phyloP scores from a whole-genome alignment of 2,888 invertebrate genomes.

The Tenthredo scrophulariae region DNA sequence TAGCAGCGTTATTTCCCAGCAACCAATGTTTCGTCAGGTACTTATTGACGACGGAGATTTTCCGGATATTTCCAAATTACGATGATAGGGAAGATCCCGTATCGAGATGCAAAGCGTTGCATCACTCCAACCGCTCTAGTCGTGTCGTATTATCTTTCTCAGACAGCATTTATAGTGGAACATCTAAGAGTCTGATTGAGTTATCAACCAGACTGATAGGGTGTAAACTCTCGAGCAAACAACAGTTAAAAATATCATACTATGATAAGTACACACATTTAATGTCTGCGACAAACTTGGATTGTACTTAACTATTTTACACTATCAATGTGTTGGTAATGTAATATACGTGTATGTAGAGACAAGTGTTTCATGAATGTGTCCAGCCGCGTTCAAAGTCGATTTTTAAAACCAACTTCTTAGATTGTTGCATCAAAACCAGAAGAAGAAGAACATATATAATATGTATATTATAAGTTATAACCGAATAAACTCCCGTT shows the following conservation, averaged over 20 bases:
- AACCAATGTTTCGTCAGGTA: neutral
- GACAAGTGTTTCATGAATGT: neutral
- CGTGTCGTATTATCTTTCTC: neutral
- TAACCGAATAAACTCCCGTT: neutral
- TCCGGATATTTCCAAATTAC: neutral
- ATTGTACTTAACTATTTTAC: neutral
- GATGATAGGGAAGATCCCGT: neutral
- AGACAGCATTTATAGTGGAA: constrained; percentile 1
- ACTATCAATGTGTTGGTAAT: neutral
- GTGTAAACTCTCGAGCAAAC: constrained; percentile 17
- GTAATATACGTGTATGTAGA: neutral
- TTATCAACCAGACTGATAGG: constrained; percentile 16
- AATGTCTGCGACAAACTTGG: neutral
- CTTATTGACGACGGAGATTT: neutral
- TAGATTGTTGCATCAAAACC: neutral
- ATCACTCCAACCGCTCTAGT: neutral
- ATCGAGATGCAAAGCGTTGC: constrained; percentile 7
- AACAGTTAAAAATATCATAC: constrained; percentile 27
- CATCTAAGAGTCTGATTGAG: neutral
- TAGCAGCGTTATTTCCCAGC: neutral
- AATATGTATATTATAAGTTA: neutral
- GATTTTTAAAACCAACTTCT: neutral
- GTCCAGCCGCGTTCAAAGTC: neutral
- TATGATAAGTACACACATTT: neutral
- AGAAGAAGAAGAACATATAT: neutral